Evolutionary conservation across 2,113 vertebrate genomes (phyloP).

Genomic region (Bos taurus): DNA sequence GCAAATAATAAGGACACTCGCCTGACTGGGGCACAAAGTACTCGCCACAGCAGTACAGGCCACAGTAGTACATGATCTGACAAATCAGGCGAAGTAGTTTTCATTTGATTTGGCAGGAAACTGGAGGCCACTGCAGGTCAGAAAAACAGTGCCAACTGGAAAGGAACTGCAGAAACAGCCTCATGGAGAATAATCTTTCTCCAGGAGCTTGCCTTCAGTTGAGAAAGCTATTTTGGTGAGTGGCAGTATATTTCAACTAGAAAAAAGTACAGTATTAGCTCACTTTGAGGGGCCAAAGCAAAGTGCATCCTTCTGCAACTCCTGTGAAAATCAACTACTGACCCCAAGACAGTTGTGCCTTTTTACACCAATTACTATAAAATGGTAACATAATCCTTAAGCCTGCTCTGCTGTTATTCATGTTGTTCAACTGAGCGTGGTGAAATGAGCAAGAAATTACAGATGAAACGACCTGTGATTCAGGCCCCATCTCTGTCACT

Average conservation of each 20-base stretch:
- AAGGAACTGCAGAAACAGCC: not conserved
- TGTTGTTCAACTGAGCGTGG: not conserved
- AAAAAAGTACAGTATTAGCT: not conserved
- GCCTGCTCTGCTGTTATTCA: not conserved
- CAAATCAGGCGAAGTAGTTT: not conserved
- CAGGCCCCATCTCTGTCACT: not conserved
- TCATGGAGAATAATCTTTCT: not conserved
- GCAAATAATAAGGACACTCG: not conserved
- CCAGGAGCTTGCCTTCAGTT: not conserved
- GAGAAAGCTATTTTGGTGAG: not conserved
- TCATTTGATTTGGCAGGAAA: slow-evolving; percentile 11
- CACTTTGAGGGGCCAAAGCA: not conserved
- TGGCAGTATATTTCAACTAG: not conserved
- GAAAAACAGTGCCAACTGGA: not conserved
- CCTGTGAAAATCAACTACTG: not conserved
- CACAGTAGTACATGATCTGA: not conserved
- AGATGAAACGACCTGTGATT: not conserved
- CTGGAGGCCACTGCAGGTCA: not conserved
- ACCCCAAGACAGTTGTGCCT: not conserved
- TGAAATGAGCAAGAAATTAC: slow-evolving; percentile 1
- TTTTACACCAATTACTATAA: not conserved
- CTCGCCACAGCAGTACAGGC: not conserved
- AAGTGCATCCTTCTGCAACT: not conserved
- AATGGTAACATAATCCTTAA: not conserved
- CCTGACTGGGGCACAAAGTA: not conserved